Percentiles rank a stretch among this genome's conserved stretches.
phyloP scores from a whole-genome alignment of 2,888 invertebrate species.

The Odontocerum albicorne region DNA sequence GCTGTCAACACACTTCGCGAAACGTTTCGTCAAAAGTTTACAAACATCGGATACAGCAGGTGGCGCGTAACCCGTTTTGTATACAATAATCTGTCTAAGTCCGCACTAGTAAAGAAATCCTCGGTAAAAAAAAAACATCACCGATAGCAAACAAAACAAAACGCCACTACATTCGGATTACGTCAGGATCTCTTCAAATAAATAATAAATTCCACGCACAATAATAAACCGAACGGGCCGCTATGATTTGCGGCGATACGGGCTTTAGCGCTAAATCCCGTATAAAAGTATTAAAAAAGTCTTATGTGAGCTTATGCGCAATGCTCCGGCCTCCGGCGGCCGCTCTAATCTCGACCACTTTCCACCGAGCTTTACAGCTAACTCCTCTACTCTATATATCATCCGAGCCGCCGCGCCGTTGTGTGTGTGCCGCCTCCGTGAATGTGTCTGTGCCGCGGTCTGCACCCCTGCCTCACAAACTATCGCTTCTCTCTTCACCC shows the following conservation, averaged over 20 bases:
- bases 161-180: constrained; percentile 16
- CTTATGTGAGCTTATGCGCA: constrained; percentile 66
- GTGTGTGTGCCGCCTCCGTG: constrained; percentile 3
- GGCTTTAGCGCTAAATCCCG: constrained; percentile 44
- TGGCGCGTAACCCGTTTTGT: constrained; percentile 17
- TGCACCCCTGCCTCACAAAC: constrained; percentile 40
- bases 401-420: constrained; percentile 51
- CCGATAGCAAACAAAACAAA: constrained; percentile 27
- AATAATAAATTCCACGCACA: constrained; percentile 35
- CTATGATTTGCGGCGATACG: constrained; percentile 36
- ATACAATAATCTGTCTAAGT: constrained; percentile 26
- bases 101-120: constrained; percentile 13
- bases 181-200: constrained; percentile 30
- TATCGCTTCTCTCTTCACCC: constrained; percentile 16
- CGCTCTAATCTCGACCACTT: constrained; percentile 74
- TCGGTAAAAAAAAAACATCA: constrained; percentile 20
- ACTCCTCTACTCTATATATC: constrained; percentile 76
- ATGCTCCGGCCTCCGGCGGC: constrained; percentile 36
- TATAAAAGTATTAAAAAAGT: constrained; percentile 72
- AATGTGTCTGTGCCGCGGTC: constrained; percentile 39
- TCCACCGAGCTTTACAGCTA: constrained; percentile 74
- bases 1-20: constrained; percentile 10
- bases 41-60: constrained; percentile 11
- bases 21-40: constrained; percentile 20
- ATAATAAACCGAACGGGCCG: constrained; percentile 33